Evolutionary conservation across 2,113 vertebrate genomes (phyloP).

Genomic region (Procapra przewalskii): DNA sequence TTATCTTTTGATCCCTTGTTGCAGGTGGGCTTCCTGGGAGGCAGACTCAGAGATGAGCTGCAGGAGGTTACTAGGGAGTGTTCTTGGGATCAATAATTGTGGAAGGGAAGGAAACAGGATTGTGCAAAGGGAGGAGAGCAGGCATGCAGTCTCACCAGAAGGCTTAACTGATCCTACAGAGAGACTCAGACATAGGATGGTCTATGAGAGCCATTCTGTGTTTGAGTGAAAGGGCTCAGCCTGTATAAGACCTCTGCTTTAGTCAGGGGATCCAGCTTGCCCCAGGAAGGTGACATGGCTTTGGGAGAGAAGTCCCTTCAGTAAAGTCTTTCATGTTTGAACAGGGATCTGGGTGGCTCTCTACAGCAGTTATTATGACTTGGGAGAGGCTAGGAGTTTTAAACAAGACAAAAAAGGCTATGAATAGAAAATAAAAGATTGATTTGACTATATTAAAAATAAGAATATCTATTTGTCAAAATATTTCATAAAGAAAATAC

Average conservation of each 20-base stretch:
- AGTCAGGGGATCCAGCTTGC: neutral
- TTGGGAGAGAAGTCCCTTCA: neutral
- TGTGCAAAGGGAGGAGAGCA: neutral
- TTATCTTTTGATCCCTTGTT: neutral
- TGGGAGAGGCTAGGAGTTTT: neutral
- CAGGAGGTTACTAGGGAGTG: neutral
- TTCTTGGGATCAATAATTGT: neutral
- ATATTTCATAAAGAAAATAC: neutral
- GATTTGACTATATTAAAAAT: neutral
- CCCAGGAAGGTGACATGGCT: neutral
- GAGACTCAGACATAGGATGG: neutral
- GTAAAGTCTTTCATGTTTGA: neutral
- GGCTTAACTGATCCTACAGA: neutral
- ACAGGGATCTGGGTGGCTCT: neutral
- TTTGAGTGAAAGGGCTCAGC: neutral
- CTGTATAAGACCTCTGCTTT: neutral
- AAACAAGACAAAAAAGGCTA: neutral
- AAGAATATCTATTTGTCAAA: neutral
- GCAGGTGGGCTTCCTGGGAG: neutral
- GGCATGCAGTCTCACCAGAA: neutral
- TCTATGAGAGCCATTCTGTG: neutral
- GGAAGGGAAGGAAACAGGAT: neutral
- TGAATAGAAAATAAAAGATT: neutral
- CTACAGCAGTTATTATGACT: neutral
- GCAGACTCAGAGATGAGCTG: neutral